Base-by-base conservation (phyloP, 2,888 invertebrate genomes). In the Hydroisotoma schaefferi region DNA sequence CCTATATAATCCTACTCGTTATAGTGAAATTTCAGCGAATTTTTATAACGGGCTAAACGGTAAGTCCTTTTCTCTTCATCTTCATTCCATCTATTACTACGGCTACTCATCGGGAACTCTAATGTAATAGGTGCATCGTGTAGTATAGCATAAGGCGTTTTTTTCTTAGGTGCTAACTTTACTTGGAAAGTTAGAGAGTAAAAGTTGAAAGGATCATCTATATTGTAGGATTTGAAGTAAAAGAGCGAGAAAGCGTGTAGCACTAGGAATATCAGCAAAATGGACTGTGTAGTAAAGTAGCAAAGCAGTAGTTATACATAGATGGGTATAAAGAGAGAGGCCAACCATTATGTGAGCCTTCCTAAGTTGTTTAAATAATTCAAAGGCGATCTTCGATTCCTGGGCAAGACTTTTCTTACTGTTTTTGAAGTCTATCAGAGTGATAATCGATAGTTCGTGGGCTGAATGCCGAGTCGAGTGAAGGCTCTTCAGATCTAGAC, bases 391-490 rank as follows among this genome's bases (percentile, higher is more conserved):
- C 70, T 68, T 72, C 56, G 68, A 70, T 69, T 70, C 67, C 63
- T 66, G 61, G 53, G 64, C 59, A 65, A 55, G 61, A 65, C 54
- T 65, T 69, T 70, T 68, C 59, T 59, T 64, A 59, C 70, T 63
- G 66, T 72, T 69, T 69, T 68, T 70, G 68, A 68, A 72, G 69
- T 72, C 70, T 69, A 72, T 69, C 68, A 70, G 66, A 67, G 72
- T 68, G 69, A 72, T 72, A 70, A 72, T 70, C 70, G 72, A 72
- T 70, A 72, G 70, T 67, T 69, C 70, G 64, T 70, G 68, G 55
- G 63, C 59, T 49, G 69, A 69, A 69, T 72, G 68, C 57, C 62
- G 69, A 69, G 68, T 69, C 55, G 70, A 65, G 55, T 59, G 61
- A 57, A 65, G 62, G 56, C 66, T 65, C 67, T 56, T 64, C 33